Base-by-base conservation (phyloP, 92 coral and sea anemone species). In the Bergia sp. region DNA sequence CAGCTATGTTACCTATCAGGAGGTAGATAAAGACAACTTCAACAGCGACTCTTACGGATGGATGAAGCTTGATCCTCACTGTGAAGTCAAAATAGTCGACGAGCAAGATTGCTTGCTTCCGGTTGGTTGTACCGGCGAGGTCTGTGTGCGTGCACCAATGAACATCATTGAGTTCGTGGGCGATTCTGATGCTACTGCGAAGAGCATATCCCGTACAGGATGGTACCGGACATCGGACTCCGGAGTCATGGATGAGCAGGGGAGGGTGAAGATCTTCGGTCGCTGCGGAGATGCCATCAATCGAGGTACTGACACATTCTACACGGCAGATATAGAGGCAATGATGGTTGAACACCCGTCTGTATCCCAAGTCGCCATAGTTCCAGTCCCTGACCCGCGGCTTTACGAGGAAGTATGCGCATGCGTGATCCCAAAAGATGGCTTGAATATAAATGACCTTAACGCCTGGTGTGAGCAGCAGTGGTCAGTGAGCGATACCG, bases 191-290 rank as follows among this genome's bases (percentile, higher is more conserved):
- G 85, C 89, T 21, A 89, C 92, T 9, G 10, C 50, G 23, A n/a
- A 85, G 71, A 61, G 72, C 0, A 89, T 69, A 9, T 83, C 92
- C 43, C 76, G 39, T 38, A 89, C 92, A 20, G 79, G 92, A 2
- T 89, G 89, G 92, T 55, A 83, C 42, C 78, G 71, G 41, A 83
- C 89, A 13, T 88, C 85, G 57, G 92, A 89, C 50, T 21, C 86
- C 16, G 92, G 89, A 2, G 9, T 47, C 43, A 89, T 89, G 83
- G 84, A 89, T 64, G 85, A 84, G 20, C 37, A 11, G 5, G 91
- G 91, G 3, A 76, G 58, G 23, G 15, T 84, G 9, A 72, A 45
- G 40, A 73, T 89, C 45, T 45, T 58, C 2, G 92, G 92, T 41
- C 61, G 89, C 44, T 73, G 58, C 49, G 42, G 69, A 9, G 89